Evolutionary conservation across 2,888 invertebrate species (phyloP).

Genomic region (Eupithecia insigniata): DNA sequence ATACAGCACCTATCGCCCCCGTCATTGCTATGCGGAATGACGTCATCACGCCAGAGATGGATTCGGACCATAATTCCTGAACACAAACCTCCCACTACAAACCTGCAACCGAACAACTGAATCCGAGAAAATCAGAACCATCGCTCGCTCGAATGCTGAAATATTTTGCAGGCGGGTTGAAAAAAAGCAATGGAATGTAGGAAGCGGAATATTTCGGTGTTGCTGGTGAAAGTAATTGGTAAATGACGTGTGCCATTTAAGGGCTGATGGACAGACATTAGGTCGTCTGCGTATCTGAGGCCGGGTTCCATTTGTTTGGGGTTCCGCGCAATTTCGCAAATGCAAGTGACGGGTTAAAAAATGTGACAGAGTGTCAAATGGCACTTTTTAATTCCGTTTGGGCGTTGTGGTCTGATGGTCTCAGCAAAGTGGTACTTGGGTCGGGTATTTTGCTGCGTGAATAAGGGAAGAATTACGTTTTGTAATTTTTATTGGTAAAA

Average conservation of each 20-base stretch:
- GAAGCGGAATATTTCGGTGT: slow-evolving; percentile 21
- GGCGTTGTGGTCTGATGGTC: slow-evolving; percentile 36
- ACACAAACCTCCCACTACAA: slow-evolving; percentile 60
- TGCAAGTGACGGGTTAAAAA: slow-evolving; percentile 70
- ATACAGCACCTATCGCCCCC: slow-evolving; percentile 65
- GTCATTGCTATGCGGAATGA: slow-evolving; percentile 80
- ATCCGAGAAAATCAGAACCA: slow-evolving; percentile 48
- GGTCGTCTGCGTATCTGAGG: slow-evolving; percentile 77
- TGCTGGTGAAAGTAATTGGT: slow-evolving; percentile 63
- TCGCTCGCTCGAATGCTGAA: slow-evolving; percentile 41
- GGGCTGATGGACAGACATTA: slow-evolving; percentile 81
- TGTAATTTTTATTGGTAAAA: not conserved
- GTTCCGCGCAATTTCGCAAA: slow-evolving; percentile 76
- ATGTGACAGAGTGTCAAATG: slow-evolving; percentile 70
- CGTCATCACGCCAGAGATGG: slow-evolving; percentile 81
- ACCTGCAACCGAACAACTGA: slow-evolving; percentile 4
- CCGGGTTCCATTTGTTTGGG: slow-evolving; percentile 75
- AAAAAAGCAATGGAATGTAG: slow-evolving; percentile 52
- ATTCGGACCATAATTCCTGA: slow-evolving; percentile 80
- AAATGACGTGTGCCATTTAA: slow-evolving; percentile 81
- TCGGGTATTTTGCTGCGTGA: slow-evolving; percentile 11
- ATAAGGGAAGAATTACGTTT: slow-evolving; percentile 9
- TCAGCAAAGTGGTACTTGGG: slow-evolving; percentile 26
- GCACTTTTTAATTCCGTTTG: slow-evolving; percentile 48
- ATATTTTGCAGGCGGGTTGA: not conserved